These are phyloP conservation scores for Rhinolophus sinicus DNA, from an alignment of 2,113 vertebrate genomes.

Conservation along the genomic window DNA sequence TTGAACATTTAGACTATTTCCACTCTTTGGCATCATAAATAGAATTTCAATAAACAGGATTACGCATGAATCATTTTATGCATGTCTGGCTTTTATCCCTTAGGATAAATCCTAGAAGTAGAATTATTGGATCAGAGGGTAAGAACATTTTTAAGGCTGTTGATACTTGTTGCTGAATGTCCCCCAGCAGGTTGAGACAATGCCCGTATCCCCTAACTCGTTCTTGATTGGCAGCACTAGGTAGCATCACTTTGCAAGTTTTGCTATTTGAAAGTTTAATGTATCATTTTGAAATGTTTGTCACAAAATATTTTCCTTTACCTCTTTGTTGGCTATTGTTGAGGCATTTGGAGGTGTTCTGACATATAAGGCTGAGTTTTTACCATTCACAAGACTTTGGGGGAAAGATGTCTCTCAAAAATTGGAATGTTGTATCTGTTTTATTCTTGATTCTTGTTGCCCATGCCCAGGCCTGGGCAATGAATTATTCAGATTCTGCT, in stretches of 20 bases:
- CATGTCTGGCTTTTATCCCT: not conserved
- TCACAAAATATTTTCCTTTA: constrained; percentile 14
- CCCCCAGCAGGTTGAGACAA: not conserved
- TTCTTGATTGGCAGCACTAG: not conserved
- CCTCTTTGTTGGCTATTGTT: not conserved
- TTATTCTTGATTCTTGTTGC: not conserved
- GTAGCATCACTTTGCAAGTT: not conserved
- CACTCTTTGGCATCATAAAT: not conserved
- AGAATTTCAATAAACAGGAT: not conserved
- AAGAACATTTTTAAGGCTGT: not conserved
- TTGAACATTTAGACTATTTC: not conserved
- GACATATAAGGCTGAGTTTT: not conserved
- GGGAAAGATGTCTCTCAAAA: constrained; percentile 4
- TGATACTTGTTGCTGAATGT: not conserved
- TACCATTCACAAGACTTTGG: not conserved
- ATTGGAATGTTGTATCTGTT: not conserved
- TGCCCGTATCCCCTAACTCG: not conserved
- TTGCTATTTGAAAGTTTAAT: not conserved
- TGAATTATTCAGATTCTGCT: not conserved
- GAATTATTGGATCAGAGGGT: not conserved
- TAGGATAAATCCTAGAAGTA: not conserved
- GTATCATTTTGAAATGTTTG: constrained; percentile 21
- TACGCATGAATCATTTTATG: not conserved
- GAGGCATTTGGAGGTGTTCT: not conserved
- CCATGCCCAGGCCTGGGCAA: not conserved